A percentile compares a stretch with the other conserved stretches of the same genome.
These are phyloP conservation scores for Grammomys surdaster DNA, from an alignment of 2,113 vertebrate genomes.

Conservation along the genomic window DNA sequence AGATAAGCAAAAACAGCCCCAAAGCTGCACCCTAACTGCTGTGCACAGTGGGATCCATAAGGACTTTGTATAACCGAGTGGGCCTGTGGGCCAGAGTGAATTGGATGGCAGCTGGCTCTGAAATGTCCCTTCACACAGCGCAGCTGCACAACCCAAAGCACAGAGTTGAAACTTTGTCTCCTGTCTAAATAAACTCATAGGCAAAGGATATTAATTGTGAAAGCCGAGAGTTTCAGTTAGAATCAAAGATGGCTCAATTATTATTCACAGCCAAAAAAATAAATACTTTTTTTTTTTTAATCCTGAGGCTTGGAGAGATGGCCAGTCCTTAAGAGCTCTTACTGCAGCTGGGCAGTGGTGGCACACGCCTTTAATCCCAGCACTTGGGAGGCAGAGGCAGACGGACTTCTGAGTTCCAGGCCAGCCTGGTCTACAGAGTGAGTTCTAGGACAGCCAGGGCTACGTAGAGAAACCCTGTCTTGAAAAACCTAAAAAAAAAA, in stretches of 20 bases:
- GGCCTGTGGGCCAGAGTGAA: not conserved
- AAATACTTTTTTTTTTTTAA: not conserved
- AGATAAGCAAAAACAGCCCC: conserved; percentile 90
- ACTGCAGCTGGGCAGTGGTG: not conserved
- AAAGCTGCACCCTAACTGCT: conserved; percentile 84
- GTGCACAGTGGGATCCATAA: not conserved
- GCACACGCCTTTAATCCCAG: too few species aligned
- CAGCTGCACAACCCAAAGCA: not conserved
- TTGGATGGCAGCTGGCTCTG: not conserved
- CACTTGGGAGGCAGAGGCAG: too few species aligned
- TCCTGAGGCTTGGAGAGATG: not conserved
- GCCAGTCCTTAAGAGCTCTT: not conserved
- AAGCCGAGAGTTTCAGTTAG: not conserved
- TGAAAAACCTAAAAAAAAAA: too few species aligned
- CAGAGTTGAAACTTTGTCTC: not conserved
- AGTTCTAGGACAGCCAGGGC: too few species aligned
- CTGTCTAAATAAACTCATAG: not conserved
- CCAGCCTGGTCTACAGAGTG: too few species aligned
- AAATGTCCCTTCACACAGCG: not conserved
- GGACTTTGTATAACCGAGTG: not conserved
- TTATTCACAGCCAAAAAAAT: not conserved
- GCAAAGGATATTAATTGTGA: not conserved
- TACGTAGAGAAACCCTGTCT: too few species aligned
- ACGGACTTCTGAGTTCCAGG: too few species aligned
- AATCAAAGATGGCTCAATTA: not conserved